Evolutionary conservation across 1,140 invertebrate genomes (phyloP).

Genomic region (Drosophila varians): DNA sequence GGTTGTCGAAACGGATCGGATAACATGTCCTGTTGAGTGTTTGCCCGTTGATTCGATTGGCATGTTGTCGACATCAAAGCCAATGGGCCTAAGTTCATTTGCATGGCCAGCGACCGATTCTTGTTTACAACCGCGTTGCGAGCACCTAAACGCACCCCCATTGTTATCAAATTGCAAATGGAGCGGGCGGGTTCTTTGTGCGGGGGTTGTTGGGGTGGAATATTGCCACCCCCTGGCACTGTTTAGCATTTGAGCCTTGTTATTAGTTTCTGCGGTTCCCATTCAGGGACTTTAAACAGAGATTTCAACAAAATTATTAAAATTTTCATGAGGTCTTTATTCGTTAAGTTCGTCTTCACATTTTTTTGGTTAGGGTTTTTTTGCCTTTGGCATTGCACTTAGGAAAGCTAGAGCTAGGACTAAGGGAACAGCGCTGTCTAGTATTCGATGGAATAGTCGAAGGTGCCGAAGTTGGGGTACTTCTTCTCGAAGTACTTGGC

Average conservation of each 20-base stretch:
- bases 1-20: slow-evolving; percentile 56
- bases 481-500: slow-evolving; percentile 75
- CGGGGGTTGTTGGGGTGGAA: not conserved
- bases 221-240: not conserved
- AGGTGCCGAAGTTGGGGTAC: slow-evolving; percentile 58
- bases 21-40: slow-evolving; percentile 33
- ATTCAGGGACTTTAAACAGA: not conserved
- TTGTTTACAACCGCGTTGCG: slow-evolving; percentile 28
- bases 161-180: slow-evolving; percentile 61
- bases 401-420: slow-evolving; percentile 26
- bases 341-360: slow-evolving; percentile 14
- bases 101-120: slow-evolving; percentile 41
- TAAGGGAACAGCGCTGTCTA: slow-evolving; percentile 33
- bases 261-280: not conserved
- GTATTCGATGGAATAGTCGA: slow-evolving; percentile 59
- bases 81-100: slow-evolving; percentile 60
- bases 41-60: slow-evolving; percentile 61
- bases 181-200: not conserved
- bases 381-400: slow-evolving; percentile 27
- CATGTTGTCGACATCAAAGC: slow-evolving; percentile 48
- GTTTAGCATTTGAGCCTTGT: not conserved
- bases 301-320: not conserved
- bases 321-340: slow-evolving; percentile 10
- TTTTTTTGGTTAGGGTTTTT: slow-evolving; percentile 54
- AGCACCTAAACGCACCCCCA: slow-evolving; percentile 31